These are phyloP conservation scores for Styela clava DNA, from an alignment of 23 tunicate species.

Conservation along the genomic window DNA sequence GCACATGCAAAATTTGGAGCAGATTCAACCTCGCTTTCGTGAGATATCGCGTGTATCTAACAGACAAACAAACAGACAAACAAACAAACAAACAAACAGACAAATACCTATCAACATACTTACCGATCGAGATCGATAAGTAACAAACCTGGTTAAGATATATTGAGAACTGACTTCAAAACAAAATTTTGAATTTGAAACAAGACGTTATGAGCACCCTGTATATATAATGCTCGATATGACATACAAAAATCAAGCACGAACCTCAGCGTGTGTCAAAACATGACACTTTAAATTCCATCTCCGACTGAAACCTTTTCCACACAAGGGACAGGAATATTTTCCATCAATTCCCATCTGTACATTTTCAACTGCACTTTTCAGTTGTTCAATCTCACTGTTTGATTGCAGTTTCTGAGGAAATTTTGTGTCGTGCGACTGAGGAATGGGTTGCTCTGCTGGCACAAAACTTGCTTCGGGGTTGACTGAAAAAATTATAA, in stretches of 20 bases:
- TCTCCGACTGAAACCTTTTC: slow-evolving; percentile 73
- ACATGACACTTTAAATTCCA: slow-evolving; percentile 89
- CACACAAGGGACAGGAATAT: slow-evolving; percentile 78
- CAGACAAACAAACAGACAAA: no score
- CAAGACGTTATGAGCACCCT: no score
- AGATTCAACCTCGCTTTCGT: no score
- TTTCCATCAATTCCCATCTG: slow-evolving; percentile 70
- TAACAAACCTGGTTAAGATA: no score
- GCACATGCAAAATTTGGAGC: no score
- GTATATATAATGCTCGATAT: no score
- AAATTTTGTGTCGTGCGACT: neutral
- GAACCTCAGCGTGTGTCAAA: slow-evolving; percentile 53
- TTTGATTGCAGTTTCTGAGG: neutral
- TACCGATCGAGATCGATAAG: no score
- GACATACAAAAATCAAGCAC: slow-evolving; percentile 7
- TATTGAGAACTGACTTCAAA: no score
- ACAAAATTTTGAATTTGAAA: no score
- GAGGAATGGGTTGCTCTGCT: neutral
- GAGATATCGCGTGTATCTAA: no score
- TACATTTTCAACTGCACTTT: slow-evolving; percentile 49
- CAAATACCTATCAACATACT: no score
- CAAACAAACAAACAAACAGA: no score
- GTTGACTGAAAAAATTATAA: neutral
- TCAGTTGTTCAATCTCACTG: slow-evolving; percentile 1
- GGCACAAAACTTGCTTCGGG: neutral